phyloP scores from a whole-genome alignment of 2,113 vertebrate species.

The Ginglymostoma cirratum region DNA sequence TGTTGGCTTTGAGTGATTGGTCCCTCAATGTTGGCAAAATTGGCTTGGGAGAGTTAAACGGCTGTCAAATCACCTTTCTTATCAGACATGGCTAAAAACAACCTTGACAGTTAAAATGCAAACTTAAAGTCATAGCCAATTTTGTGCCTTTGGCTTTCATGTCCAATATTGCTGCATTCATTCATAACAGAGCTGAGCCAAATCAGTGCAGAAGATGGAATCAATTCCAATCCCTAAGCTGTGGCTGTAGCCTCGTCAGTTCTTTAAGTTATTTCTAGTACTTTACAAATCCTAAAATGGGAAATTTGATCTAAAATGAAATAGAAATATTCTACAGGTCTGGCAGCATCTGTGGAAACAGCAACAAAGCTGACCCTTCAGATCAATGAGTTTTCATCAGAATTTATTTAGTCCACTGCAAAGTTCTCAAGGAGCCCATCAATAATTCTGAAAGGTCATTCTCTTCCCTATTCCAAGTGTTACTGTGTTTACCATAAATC shows the following conservation, averaged over 20 bases:
- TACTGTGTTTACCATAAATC: background rate
- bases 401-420: background rate
- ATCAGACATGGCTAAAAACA: background rate
- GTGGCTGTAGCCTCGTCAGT: background rate
- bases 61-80: no score
- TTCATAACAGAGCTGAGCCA: background rate
- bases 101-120: background rate
- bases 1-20: no score
- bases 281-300: background rate
- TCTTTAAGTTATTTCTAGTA: background rate
- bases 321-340: no score
- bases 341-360: no score
- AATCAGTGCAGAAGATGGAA: background rate
- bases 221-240: background rate
- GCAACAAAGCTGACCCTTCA: no score
- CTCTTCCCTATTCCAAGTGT: background rate
- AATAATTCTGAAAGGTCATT: background rate
- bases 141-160: background rate
- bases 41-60: no score
- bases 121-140: background rate
- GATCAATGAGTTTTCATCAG: no score
- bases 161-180: background rate
- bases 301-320: background rate
- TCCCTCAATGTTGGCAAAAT: no score
- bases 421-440: background rate